Evolutionary conservation across 2,888 invertebrate species (phyloP).

Genomic region (Anticlea derivata): DNA sequence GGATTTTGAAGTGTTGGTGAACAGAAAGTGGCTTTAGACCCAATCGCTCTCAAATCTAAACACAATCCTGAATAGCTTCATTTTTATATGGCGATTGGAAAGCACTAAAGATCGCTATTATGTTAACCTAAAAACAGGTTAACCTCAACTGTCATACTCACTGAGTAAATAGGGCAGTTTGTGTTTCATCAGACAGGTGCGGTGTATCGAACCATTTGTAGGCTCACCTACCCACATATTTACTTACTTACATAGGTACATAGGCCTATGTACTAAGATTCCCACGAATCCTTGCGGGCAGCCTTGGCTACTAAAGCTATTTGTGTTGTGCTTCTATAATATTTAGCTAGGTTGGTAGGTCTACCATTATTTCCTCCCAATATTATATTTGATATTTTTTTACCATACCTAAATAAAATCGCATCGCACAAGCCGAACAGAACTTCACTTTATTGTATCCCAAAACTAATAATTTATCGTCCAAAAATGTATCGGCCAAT

Average conservation of each 20-base stretch:
- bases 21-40: too few relatives aligned
- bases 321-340: neutral
- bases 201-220: neutral
- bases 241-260: neutral
- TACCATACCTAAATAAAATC: conserved; percentile 1
- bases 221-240: neutral
- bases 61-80: too few relatives aligned
- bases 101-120: too few relatives aligned
- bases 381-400: too few relatives aligned
- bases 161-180: conserved; percentile 1
- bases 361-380: too few relatives aligned
- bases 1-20: too few relatives aligned
- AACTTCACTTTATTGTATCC: conserved; percentile 26
- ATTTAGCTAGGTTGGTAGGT: too few relatives aligned
- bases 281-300: neutral
- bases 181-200: conserved; percentile 3
- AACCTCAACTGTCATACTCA: conserved; percentile 2
- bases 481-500: conserved; percentile 37
- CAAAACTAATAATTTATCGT: conserved; percentile 35
- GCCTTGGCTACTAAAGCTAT: neutral
- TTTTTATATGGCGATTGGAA: too few relatives aligned
- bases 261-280: neutral
- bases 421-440: conserved; percentile 6
- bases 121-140: too few relatives aligned
- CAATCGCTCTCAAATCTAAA: too few relatives aligned